phyloP scores from a whole-genome alignment of 2,888 invertebrate species.

The Notodromas monacha region DNA sequence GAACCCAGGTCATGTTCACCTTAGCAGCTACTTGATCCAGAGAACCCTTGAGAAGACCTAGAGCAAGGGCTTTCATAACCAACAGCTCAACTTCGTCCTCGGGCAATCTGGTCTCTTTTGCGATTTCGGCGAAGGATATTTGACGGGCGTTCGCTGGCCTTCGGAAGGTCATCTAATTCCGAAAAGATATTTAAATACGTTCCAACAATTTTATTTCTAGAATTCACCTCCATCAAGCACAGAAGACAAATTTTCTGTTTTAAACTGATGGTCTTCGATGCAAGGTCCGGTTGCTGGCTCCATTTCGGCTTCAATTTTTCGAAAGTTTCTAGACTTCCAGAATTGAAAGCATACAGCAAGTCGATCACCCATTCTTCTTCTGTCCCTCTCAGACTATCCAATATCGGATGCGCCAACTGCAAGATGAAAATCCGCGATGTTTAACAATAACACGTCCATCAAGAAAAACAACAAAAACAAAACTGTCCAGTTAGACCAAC shows the following conservation, averaged over 20 bases:
- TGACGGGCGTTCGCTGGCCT: slow-evolving; percentile 54
- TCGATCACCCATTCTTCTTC: slow-evolving; percentile 59
- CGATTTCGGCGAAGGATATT: slow-evolving; percentile 62
- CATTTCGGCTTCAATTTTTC: slow-evolving; percentile 36
- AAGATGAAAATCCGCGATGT: no score
- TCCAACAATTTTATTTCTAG: neutral
- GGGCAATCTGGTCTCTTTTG: slow-evolving; percentile 47
- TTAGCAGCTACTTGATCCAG: slow-evolving; percentile 56
- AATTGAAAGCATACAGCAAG: slow-evolving; percentile 50
- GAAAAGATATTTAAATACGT: slow-evolving; percentile 7
- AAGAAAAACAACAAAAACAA: no score
- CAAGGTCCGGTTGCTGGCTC: slow-evolving; percentile 47
- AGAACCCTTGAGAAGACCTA: slow-evolving; percentile 65
- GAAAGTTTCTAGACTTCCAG: slow-evolving; percentile 42
- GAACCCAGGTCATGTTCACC: slow-evolving; percentile 53
- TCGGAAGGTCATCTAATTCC: slow-evolving; percentile 62
- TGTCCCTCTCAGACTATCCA: slow-evolving; percentile 46
- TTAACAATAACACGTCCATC: no score
- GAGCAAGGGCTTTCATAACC: slow-evolving; percentile 87
- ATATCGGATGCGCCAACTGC: slow-evolving; percentile 70
- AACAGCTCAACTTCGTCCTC: slow-evolving; percentile 61
- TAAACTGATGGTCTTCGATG: slow-evolving; percentile 40
- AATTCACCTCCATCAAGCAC: slow-evolving; percentile 60
- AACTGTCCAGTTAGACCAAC: no score
- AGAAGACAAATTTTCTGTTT: slow-evolving; percentile 74